phyloP scores from a whole-genome alignment of 2,113 vertebrate species.

The Carlito syrichta region DNA sequence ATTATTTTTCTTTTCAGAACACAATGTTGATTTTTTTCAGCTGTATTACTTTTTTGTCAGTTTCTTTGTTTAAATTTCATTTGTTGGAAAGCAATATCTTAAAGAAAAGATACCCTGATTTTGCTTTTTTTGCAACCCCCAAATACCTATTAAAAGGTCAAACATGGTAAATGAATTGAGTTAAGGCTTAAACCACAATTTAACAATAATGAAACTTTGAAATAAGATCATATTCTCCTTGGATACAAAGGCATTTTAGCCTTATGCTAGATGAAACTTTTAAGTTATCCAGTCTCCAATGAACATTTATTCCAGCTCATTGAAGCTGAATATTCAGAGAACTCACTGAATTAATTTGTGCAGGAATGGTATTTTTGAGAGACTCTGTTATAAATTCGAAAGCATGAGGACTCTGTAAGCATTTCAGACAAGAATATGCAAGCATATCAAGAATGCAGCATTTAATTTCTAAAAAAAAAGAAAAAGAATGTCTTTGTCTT shows the following conservation, averaged over 20 bases:
- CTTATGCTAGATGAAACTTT: neutral
- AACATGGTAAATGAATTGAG: neutral
- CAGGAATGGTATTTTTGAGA: constrained; percentile 45
- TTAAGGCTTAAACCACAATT: constrained; percentile 5
- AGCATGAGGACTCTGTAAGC: neutral
- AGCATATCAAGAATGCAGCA: neutral
- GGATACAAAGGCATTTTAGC: constrained; percentile 19
- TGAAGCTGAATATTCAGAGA: constrained; percentile 29
- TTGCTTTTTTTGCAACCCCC: neutral
- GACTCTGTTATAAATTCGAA: constrained; percentile 13
- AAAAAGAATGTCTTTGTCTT: neutral
- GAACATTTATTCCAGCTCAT: constrained; percentile 56
- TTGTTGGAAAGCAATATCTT: neutral
- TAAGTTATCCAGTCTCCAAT: constrained; percentile 7
- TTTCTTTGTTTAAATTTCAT: neutral
- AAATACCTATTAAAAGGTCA: neutral
- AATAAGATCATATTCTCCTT: constrained; percentile 34
- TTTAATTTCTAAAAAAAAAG: neutral
- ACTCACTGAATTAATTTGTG: constrained; percentile 35
- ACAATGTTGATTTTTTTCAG: neutral
- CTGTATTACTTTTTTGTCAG: neutral
- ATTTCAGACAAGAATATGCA: neutral
- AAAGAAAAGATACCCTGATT: neutral
- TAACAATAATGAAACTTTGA: constrained; percentile 32
- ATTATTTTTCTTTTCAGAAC: neutral